Conservation (phyloP, 1,140 invertebrate genomes). For the Zaprionus vittiger region DNA sequence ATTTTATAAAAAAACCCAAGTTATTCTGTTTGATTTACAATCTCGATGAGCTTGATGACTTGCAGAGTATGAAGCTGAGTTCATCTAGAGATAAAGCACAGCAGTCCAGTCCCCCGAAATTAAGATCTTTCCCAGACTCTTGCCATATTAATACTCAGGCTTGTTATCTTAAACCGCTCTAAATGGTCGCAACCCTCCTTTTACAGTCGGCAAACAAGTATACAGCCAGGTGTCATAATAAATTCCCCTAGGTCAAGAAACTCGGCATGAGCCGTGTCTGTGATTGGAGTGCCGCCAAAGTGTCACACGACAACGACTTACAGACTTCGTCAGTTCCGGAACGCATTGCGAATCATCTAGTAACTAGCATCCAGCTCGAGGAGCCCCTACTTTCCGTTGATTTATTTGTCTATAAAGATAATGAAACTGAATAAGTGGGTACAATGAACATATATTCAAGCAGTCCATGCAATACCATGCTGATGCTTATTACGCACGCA, state of each 20-base stretch:
- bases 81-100: background rate
- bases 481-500: too few species aligned
- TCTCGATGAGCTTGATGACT: background rate
- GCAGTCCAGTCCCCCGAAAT: background rate
- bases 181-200: background rate
- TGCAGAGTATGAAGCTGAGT: background rate
- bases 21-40: background rate
- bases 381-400: background rate
- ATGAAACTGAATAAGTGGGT: background rate
- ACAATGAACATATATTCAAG: too few species aligned
- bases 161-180: background rate
- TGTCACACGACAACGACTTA: background rate
- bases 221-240: background rate
- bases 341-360: background rate
- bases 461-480: too few species aligned
- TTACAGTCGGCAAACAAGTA: background rate
- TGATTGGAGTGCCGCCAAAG: background rate
- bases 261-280: background rate
- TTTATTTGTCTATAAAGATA: background rate
- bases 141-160: background rate
- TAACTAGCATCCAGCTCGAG: background rate
- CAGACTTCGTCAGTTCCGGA: background rate
- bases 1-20: background rate
- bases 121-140: background rate
- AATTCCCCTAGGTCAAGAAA: slow-evolving; percentile 8